Base-by-base conservation (phyloP, 2,113 vertebrate species). In the Bos indicus region DNA sequence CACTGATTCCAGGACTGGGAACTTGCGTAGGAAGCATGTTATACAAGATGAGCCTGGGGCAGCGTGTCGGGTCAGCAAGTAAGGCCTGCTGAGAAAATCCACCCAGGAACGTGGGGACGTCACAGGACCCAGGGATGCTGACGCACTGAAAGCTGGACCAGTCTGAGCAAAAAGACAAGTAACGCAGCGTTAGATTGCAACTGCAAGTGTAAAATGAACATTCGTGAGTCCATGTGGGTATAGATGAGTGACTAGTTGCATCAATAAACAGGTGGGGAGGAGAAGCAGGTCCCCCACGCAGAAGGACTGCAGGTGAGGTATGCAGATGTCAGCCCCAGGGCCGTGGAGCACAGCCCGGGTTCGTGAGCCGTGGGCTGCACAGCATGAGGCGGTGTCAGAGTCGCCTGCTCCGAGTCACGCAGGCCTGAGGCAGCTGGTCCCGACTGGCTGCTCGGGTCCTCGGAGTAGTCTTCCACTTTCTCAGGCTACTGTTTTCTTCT, bases 201-300 rank as follows among this genome's bases (percentile, higher is more conserved):
- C 83, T 26, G 30, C 13, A 28, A 36, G 25, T 10, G 1, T 17
- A 3, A 28, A 83, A 17, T 30, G 12, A 57, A 28, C 10, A 8
- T 12, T 16, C 8, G 5, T 0, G 12, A 6, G 60, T 17, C 51
- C 7, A 0, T 0, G 2, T 6, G 40, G 36, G 7, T 25, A 16
- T 16, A 48, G 48, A 6, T 0, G 10, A 82, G 30, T 12, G 48
- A 13, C 1, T 19, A 17, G 30, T 0, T 13, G 48, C 9, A 0
- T 33, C 48, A 8, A 4, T 4, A 1, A 25, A 28, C 25, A 1
- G 25, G n/a, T 14, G 15, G 10, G 30, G 16, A 30, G 52, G 57
- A 36, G 56, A 6, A 17, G 28, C 46, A 30, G 19, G 5, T 64
- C 7, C 46, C 59, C 28, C 14, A 15, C 1, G 26, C 17, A 6